phyloP scores from a whole-genome alignment of 2,797 vertebrate species.

The Crenuchus spilurus region DNA sequence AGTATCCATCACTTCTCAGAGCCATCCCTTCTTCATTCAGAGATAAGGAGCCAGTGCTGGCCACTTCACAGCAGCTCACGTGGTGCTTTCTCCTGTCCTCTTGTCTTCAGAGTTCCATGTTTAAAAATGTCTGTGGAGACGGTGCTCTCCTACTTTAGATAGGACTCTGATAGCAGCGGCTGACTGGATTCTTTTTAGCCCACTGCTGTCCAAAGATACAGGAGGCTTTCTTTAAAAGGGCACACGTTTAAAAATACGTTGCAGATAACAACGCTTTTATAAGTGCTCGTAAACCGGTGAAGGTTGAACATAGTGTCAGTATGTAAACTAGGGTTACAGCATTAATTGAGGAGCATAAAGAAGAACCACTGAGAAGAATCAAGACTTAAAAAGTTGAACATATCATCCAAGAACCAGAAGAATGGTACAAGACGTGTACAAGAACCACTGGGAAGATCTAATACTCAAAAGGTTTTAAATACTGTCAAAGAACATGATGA shows the following conservation, averaged over 20 bases:
- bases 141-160: constrained; percentile 65
- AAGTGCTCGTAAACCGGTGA: background rate
- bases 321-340: too few relatives aligned
- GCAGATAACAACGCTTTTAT: constrained; percentile 41
- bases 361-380: too few relatives aligned
- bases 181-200: constrained; percentile 73
- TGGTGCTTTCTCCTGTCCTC: constrained; percentile 54
- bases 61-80: constrained; percentile 77
- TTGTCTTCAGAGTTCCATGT: constrained; percentile 68
- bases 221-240: constrained; percentile 68
- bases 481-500: too few relatives aligned
- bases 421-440: too few relatives aligned
- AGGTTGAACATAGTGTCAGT: too few relatives aligned
- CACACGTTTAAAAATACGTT: constrained; percentile 57
- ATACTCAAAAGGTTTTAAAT: too few relatives aligned
- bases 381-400: too few relatives aligned
- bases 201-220: constrained; percentile 58
- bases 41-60: constrained; percentile 69
- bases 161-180: constrained; percentile 67
- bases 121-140: constrained; percentile 70
- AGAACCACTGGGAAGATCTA: too few relatives aligned
- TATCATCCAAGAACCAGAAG: too few relatives aligned
- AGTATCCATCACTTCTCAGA: constrained; percentile 49
- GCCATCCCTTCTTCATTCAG: constrained; percentile 64
- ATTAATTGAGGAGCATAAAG: too few relatives aligned